Evolutionary conservation across 2,113 vertebrate species (phyloP).

Genomic region (Silurus glanis): DNA sequence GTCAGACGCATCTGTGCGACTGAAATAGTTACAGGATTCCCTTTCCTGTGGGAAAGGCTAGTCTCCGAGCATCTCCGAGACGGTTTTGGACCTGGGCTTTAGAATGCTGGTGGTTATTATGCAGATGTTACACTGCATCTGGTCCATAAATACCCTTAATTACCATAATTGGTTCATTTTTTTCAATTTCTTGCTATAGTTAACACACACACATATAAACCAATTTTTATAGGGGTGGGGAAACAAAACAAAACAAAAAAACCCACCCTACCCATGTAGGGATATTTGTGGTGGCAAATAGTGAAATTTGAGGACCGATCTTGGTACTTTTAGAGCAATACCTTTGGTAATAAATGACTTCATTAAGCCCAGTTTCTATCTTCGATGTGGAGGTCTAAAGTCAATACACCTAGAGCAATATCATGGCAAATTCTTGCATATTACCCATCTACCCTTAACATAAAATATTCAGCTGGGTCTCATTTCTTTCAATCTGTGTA

Average conservation of each 20-base stretch:
- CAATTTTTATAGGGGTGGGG: neutral
- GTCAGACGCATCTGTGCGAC: neutral
- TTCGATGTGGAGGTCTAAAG: neutral
- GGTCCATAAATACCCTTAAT: neutral
- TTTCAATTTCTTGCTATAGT: neutral
- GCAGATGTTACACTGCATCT: neutral
- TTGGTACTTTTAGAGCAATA: slow-evolving; percentile 1
- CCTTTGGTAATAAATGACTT: neutral
- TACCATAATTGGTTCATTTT: neutral
- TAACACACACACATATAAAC: neutral
- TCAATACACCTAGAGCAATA: neutral
- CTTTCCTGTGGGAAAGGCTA: neutral
- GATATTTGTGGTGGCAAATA: neutral
- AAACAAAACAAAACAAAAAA: neutral
- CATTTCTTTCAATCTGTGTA: neutral
- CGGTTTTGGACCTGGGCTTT: neutral
- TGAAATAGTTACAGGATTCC: neutral
- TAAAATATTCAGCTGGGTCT: slow-evolving; percentile 14
- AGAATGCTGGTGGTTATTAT: slow-evolving; percentile 27
- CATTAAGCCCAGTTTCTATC: neutral
- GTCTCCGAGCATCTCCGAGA: neutral
- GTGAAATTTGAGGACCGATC: neutral
- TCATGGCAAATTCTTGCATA: neutral
- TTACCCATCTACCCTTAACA: slow-evolving; percentile 2
- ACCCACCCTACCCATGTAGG: neutral